phyloP scores from a whole-genome alignment of 2,888 invertebrate species.

The Ophion obscuratus region DNA sequence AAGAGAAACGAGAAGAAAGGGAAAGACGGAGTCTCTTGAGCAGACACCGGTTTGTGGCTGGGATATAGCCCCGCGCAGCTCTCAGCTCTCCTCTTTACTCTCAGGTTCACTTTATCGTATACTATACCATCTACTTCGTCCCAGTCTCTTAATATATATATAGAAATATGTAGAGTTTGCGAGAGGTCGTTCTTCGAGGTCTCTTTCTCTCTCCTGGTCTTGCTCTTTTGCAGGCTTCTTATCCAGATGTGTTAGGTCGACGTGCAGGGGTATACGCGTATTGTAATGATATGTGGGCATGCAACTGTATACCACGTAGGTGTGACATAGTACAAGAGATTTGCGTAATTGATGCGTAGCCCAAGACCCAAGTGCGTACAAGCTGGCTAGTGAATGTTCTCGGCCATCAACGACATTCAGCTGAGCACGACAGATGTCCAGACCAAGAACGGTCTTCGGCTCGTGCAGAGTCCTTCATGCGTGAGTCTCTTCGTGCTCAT shows the following conservation, averaged over 20 bases:
- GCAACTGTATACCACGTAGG: conserved; percentile 38
- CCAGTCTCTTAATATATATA: conserved; percentile 53
- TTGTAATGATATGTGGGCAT: conserved; percentile 55
- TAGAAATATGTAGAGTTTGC: conserved; percentile 71
- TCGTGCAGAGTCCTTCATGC: background rate
- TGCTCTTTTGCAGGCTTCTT: conserved; percentile 43
- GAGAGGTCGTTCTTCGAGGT: conserved; percentile 77
- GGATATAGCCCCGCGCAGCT: conserved; percentile 52
- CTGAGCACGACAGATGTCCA: background rate
- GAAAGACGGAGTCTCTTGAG: conserved; percentile 50
- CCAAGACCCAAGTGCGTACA: conserved; percentile 23
- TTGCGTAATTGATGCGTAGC: conserved; percentile 48
- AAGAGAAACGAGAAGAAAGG: conserved; percentile 58
- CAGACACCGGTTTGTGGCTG: conserved; percentile 66
- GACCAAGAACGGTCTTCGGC: background rate
- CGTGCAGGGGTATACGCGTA: conserved; percentile 27
- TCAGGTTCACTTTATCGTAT: conserved; percentile 48
- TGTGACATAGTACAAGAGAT: conserved; percentile 30
- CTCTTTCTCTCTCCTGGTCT: conserved; percentile 42
- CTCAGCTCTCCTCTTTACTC: conserved; percentile 50
- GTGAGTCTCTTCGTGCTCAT: background rate
- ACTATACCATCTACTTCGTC: conserved; percentile 45
- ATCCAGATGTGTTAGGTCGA: conserved; percentile 60
- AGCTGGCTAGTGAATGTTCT: conserved; percentile 37
- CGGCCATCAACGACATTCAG: conserved; percentile 28